Base-by-base conservation (phyloP, 2,113 vertebrate species). In the Sciurus niger region DNA sequence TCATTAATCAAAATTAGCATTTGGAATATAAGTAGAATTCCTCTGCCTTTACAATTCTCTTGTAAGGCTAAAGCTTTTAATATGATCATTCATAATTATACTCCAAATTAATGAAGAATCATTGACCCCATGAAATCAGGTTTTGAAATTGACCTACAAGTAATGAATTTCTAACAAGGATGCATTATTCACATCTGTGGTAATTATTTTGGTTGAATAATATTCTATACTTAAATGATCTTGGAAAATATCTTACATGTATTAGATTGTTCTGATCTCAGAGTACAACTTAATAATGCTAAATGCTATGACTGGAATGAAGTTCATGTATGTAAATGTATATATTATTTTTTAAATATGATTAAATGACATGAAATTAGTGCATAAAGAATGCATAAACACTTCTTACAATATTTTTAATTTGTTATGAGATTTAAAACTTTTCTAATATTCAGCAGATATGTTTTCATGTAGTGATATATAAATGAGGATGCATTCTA, bases 91-190 rank as follows among this genome's bases (percentile, higher is more conserved):
- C 40, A 55, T 92, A 93, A 97, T 94, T 92, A 76, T 68, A 86
- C 70, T 95, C 93, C 43, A 93, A 72, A 93, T 68, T 94, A 97
- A 89, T 96, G 60, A 72, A 84, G 89, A 95, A 82, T 51, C 84
- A 95, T 80, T 95, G 93, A 93, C 92, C 92, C 89, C 73, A 58
- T 92, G 65, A 96, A 96, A 97, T 97, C 91, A 96, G 94, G 74
- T 96, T 95, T 86, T 97, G 86, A 92, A 95, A 96, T 8, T 97
- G 92, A 96, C 86, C 58, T 95, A 72, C 58, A 86, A 84, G 51
- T 95, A 93, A 94, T 96, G 74, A 93, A 93, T 97, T 94, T 40
- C 86, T 96, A 94, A 93, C 89, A 94, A 89, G 78, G 74, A 94
- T 93, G n/a, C 89, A 91, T 93, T 93, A 96, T 89, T 93, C 70